Conservation (phyloP, 2,113 vertebrate genomes). For the Trogon surrucura region DNA sequence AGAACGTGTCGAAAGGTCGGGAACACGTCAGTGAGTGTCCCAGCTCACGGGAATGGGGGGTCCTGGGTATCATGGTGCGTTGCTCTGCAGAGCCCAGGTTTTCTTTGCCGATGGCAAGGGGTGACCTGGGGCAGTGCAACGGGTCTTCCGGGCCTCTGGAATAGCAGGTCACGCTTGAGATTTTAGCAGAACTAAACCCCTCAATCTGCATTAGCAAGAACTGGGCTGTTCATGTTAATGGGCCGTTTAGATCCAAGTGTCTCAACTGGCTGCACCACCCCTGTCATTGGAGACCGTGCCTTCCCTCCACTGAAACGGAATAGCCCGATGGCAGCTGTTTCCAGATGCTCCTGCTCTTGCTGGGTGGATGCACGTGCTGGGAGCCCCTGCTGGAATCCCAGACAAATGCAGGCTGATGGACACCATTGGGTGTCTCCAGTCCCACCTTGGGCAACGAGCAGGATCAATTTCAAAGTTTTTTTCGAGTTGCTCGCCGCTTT, state of each 20-base stretch:
- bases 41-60: neutral
- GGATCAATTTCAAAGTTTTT: neutral
- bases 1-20: neutral
- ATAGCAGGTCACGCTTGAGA: neutral
- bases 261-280: neutral
- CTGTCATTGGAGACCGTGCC: neutral
- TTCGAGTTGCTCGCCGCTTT: neutral
- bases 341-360: neutral
- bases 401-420: neutral
- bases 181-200: neutral
- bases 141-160: neutral
- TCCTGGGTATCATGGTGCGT: neutral
- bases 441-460: neutral
- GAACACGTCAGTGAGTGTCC: neutral
- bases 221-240: neutral
- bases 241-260: neutral
- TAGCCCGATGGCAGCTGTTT: accelerated
- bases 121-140: neutral
- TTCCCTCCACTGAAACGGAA: neutral
- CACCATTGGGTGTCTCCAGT: neutral
- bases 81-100: neutral
- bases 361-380: neutral
- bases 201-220: neutral
- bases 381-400: neutral
- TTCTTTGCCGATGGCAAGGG: neutral